phyloP scores from a whole-genome alignment of 2,888 invertebrate species.

The Dynastes hyllus region DNA sequence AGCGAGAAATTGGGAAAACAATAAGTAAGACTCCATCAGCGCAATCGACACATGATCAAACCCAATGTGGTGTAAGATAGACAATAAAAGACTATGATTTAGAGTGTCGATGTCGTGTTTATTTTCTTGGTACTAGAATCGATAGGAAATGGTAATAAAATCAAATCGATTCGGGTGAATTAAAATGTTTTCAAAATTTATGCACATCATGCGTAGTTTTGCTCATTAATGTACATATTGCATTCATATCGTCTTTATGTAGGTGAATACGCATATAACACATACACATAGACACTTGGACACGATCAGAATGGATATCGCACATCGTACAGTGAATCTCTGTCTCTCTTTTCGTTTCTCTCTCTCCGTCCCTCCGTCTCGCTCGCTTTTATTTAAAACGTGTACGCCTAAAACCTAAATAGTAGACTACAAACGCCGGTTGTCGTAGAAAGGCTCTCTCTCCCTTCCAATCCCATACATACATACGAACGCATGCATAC shows the following conservation, averaged over 20 bases:
- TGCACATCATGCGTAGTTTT: no score
- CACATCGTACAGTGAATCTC: neutral
- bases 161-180: no score
- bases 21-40: no score
- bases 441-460: neutral
- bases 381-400: neutral
- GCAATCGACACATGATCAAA: no score
- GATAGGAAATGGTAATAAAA: no score
- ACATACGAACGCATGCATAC: slow-evolving; percentile 7
- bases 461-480: neutral
- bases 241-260: slow-evolving; percentile 36
- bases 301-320: slow-evolving; percentile 4
- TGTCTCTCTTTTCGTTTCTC: slow-evolving; percentile 1
- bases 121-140: no score
- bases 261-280: slow-evolving; percentile 42
- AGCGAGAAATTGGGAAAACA: no score
- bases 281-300: slow-evolving; percentile 42
- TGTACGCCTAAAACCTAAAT: slow-evolving; percentile 27
- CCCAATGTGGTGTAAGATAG: no score
- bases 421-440: neutral
- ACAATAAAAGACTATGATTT: no score
- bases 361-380: neutral
- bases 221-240: neutral
- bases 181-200: no score
- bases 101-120: no score